A percentile compares a stretch with the other conserved stretches of the same genome.
phyloP scores from a whole-genome alignment of 2,888 invertebrate genomes.

The Leptothorax acervorum region DNA sequence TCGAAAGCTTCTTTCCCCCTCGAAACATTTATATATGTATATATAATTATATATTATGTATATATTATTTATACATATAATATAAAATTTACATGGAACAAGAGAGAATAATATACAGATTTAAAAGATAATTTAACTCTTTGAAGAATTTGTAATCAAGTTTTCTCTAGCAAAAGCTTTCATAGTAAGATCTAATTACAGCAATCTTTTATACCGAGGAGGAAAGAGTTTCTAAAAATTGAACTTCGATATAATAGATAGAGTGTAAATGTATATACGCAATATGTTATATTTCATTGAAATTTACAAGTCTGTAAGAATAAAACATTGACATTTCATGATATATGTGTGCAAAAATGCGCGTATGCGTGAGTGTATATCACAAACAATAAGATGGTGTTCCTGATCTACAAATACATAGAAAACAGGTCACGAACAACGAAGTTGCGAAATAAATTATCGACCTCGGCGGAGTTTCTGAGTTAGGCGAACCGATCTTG shows the following conservation, averaged over 20 bases:
- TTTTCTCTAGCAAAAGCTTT: not conserved
- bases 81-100: too few relatives aligned
- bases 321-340: not conserved
- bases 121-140: not conserved
- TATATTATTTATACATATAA: too few relatives aligned
- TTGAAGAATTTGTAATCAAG: slow-evolving; percentile 2
- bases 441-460: slow-evolving; percentile 72
- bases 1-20: too few relatives aligned
- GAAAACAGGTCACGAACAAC: slow-evolving; percentile 40
- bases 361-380: not conserved
- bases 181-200: not conserved
- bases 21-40: too few relatives aligned
- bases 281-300: not conserved
- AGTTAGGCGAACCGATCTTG: slow-evolving; percentile 54
- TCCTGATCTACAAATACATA: slow-evolving; percentile 57
- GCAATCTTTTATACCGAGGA: not conserved
- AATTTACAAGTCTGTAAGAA: not conserved
- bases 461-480: slow-evolving; percentile 37
- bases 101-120: not conserved
- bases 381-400: not conserved
- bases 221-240: not conserved
- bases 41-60: too few relatives aligned
- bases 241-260: not conserved
- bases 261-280: too few relatives aligned
- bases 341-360: too few relatives aligned